Evolutionary conservation across 2,888 invertebrate genomes (phyloP), one percentile per base, ranked within the genome.

Genomic region (Hecatera dysodea): DNA sequence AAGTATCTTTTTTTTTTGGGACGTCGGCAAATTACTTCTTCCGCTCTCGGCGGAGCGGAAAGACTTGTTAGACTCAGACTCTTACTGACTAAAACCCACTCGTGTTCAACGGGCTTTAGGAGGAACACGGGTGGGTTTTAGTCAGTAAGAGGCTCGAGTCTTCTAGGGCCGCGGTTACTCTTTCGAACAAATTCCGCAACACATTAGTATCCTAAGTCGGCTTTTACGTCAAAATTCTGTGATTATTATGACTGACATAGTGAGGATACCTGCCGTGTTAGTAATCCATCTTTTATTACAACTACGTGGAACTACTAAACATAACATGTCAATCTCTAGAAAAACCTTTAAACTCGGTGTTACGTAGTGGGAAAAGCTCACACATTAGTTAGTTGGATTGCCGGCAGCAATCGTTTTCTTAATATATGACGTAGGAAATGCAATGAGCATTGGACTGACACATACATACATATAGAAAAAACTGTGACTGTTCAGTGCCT

Each of bases 371-470:
- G 74, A 82, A 76, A 74, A 65, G 67, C 60, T 66, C 44, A 19
- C 39, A 53, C 56, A 62, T 76, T 52, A 50, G 24, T 64, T 24
- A 52, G 24, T 64, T 24, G 48, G 60, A 11, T 53, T 69, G 60
- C 57, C 72, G 73, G 64, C 39, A 68, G 66, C 57, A 53, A 71
- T 57, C 29, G 48, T 56, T 66, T n/a, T 70, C 70, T 63, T 70
- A 76, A 71, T 65, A 59, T 72, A 67, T 67, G 46, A 56, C 53
- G 42, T 56, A 76, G 73, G 72, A 77, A 81, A 73, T 55, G 62
- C 44, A 63, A 15, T 59, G 42, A 52, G 17, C 46, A 44, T 53
- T 22, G 17, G 57, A 68, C 27, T 42, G 24, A n/a, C 60, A 48
- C 42, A 33, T 42, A 27, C 42, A 27, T 39, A 27, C 8, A 39